These are phyloP conservation scores for Nyctibius bracteatus DNA, from an alignment of 2,113 vertebrate species.

Conservation along the genomic window DNA sequence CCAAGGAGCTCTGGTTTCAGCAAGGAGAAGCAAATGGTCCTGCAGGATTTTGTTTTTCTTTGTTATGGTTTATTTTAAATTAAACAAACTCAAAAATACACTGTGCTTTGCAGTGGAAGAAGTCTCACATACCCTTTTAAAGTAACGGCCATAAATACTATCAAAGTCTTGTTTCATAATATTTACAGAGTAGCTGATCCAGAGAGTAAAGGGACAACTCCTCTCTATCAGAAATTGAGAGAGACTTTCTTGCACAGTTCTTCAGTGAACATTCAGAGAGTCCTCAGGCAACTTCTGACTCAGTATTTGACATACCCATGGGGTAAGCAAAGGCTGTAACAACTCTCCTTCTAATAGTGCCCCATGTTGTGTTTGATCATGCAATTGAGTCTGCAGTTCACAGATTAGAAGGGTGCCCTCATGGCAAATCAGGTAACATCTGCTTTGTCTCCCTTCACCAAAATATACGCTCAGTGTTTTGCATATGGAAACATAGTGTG, in stretches of 20 bases:
- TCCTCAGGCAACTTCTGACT: neutral
- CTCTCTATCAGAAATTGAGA: neutral
- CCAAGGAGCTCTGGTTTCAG: neutral
- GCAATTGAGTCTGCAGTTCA: accelerated
- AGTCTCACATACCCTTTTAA: neutral
- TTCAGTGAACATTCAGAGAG: neutral
- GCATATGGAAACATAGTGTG: neutral
- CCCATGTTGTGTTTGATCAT: neutral
- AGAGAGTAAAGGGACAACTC: neutral
- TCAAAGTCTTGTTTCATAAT: neutral
- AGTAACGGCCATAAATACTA: neutral
- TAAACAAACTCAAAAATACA: neutral
- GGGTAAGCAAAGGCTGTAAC: neutral
- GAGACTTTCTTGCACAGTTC: neutral
- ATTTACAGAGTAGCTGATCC: neutral
- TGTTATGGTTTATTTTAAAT: neutral
- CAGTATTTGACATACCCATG: neutral
- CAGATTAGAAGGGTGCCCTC: neutral
- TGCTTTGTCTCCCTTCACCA: neutral
- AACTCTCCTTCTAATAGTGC: neutral
- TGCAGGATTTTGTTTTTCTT: neutral
- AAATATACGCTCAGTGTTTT: neutral
- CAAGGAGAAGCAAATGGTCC: neutral
- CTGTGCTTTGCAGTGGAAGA: neutral
- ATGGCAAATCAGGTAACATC: neutral